phyloP scores from a whole-genome alignment of 64 coral and sea anemone species.

The Pocillopora verrucosa region DNA sequence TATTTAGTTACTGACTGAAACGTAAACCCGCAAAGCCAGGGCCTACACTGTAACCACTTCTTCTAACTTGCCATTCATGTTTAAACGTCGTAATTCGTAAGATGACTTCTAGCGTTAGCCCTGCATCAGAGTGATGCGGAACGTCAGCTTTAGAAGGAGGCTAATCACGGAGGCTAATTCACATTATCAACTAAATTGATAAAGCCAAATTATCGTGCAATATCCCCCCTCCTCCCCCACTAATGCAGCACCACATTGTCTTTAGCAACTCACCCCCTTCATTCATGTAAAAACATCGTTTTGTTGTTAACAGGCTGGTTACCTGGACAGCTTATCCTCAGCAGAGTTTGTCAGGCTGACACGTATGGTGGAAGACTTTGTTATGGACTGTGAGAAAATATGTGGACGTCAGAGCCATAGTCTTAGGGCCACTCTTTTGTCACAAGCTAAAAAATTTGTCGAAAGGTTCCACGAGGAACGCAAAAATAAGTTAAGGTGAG shows the following conservation, averaged over 20 bases:
- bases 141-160: no score
- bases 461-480: conserved; percentile 98
- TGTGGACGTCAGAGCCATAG: conserved; percentile 94
- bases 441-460: conserved; percentile 97
- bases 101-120: no score
- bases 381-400: conserved; percentile 89
- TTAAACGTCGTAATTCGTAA: no score
- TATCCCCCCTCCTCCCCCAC: no score
- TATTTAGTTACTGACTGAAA: no score
- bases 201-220: no score
- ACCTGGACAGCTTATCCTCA: conserved; percentile 88
- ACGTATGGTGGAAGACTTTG: conserved; percentile 93
- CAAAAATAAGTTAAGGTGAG: conserved; percentile 94
- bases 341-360: conserved; percentile 92
- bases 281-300: background rate
- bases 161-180: no score
- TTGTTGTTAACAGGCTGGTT: conserved; percentile 74
- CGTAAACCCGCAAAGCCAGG: background rate
- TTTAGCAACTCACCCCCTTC: no score
- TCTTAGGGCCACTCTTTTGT: conserved; percentile 74
- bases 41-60: background rate
- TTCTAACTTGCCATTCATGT: no score
- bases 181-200: no score
- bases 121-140: no score
- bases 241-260: no score